phyloP scores from a whole-genome alignment of 2,113 vertebrate genomes.

The Microtus richardsoni region DNA sequence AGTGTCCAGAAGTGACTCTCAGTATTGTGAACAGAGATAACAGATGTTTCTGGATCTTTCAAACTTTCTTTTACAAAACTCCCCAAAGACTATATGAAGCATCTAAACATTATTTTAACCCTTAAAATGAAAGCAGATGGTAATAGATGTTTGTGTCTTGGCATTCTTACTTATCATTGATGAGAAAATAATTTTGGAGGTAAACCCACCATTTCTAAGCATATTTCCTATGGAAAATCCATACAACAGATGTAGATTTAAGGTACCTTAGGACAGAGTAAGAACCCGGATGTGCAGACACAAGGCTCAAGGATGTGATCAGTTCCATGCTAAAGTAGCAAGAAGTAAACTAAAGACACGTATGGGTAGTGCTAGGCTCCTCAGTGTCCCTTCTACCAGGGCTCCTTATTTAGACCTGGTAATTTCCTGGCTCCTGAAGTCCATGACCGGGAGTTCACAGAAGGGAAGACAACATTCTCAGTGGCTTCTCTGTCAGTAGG shows the following conservation, averaged over 20 bases:
- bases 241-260: background rate
- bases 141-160: background rate
- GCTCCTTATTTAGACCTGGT: constrained; percentile 22
- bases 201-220: background rate
- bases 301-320: background rate
- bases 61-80: background rate
- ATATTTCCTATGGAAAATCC: background rate
- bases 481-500: background rate
- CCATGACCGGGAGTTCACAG: background rate
- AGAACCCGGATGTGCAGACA: constrained; percentile 35
- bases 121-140: background rate
- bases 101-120: background rate
- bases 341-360: constrained; percentile 9
- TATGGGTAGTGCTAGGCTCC: rapidly evolving
- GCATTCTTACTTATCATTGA: background rate
- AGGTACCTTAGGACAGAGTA: constrained; percentile 5
- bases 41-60: background rate
- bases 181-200: background rate
- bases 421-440: background rate
- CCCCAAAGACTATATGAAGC: background rate
- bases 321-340: background rate
- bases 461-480: background rate
- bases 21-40: background rate
- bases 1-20: background rate
- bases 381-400: background rate